These are phyloP conservation scores for zebrafish (Danio rerio) DNA, from an alignment of 2,113 vertebrate genomes.

Conservation along the genomic window DNA sequence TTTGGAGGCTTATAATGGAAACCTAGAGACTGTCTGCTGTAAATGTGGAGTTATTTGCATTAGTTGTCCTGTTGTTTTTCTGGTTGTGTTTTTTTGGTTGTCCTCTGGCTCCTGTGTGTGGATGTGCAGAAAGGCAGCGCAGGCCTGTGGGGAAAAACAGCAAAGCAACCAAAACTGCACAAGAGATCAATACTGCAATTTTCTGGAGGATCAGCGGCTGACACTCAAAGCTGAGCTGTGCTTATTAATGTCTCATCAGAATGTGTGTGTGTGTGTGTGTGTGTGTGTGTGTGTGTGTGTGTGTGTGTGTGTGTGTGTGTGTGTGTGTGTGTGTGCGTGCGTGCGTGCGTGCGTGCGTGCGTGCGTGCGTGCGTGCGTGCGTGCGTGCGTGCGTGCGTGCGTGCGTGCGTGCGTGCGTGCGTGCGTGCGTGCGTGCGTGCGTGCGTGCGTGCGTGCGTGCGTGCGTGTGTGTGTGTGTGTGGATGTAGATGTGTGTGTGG, in stretches of 20 bases:
- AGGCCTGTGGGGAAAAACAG: conserved; percentile 51
- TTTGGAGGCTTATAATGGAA: too few relatives aligned
- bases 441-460: too few relatives aligned
- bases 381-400: too few relatives aligned
- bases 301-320: too few relatives aligned
- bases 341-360: neutral
- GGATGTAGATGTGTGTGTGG: too few relatives aligned
- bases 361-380: too few relatives aligned
- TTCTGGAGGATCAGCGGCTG: conserved; percentile 71
- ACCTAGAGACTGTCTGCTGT: too few relatives aligned
- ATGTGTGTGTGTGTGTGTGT: neutral
- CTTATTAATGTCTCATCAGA: conserved; percentile 68
- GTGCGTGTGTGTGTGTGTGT: too few relatives aligned
- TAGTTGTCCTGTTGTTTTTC: neutral
- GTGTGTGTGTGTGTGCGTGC: too few relatives aligned
- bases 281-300: too few relatives aligned
- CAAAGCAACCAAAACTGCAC: conserved; percentile 54
- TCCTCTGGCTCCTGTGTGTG: neutral
- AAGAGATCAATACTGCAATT: conserved; percentile 78
- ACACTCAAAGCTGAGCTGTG: conserved; percentile 42
- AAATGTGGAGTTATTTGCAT: neutral
- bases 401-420: too few relatives aligned
- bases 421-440: neutral
- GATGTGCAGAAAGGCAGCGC: conserved; percentile 54
- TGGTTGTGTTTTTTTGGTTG: neutral